Evolutionary conservation across 2,888 invertebrate species (phyloP), one percentile per base, ranked within the genome.

Genomic region (Pyrochroa serraticornis): DNA sequence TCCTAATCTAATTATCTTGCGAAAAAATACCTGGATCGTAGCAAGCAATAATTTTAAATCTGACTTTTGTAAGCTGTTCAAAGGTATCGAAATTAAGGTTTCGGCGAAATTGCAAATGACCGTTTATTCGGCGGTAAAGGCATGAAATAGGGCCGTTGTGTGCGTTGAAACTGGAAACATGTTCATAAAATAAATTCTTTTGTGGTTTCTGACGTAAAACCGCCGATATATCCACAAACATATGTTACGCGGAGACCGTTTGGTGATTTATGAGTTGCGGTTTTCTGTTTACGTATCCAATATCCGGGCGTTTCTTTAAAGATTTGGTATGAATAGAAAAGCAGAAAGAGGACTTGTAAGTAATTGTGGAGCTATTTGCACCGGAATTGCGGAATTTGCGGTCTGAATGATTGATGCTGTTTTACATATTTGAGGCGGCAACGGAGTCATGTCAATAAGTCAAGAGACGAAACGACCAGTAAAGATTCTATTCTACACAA

Each of bases 251-350:
- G 57, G 55, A 59, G 64, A 66, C 50, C 60, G 66, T 66, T 65
- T 63, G 64, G 65, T 71, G 71, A 71, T 71, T 70, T 71, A 71
- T 71, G 68, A 67, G 62, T 69, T 63, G 65, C 64, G 65, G 68
- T 68, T 70, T 68, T 69, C 69, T 69, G 67, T 69, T 70, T 69
- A 69, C 67, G 67, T 66, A 69, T 69, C 66, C 69, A 67, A 69
- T 69, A 70, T 68, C 66, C 54, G 60, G 55, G 65, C 59, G 63
- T 70, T 67, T 61, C 69, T 68, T 70, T 66, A 67, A 68, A 67
- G 68, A 67, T 68, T 65, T 63, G 66, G 60, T 63, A 59, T 68
- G 70, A 70, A 71, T 69, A 62, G 65, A 22, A 44, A 48, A 58
- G 61, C 49, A 62, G 59, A 61, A 60, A 49, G 48, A 53, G 59